Conservation (phyloP, 2,113 vertebrate species). For the Sphaerodactylus townsendi region DNA sequence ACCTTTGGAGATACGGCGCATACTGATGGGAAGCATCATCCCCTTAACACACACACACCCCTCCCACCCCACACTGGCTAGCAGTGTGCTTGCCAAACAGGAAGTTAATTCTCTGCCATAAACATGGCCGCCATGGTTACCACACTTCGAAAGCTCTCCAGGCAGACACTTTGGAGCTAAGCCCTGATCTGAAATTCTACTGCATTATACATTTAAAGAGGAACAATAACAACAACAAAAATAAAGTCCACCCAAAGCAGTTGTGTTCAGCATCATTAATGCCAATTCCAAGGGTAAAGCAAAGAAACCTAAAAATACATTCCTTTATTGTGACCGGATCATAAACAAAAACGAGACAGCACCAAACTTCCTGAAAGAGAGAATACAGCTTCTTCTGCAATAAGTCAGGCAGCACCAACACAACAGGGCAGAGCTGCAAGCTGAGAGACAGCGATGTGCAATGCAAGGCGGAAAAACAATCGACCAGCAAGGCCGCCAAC, state of each 20-base stretch:
- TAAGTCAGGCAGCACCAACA: neutral
- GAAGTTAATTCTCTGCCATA: neutral
- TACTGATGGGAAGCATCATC: neutral
- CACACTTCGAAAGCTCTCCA: neutral
- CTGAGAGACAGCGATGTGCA: neutral
- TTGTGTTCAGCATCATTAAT: accelerated
- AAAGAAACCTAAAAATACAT: conserved; percentile 25
- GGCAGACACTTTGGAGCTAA: conserved; percentile 10
- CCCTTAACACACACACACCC: neutral
- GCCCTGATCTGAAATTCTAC: conserved; percentile 38
- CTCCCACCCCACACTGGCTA: neutral
- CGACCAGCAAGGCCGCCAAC: neutral
- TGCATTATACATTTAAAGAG: conserved; percentile 35
- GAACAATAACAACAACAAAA: conserved; percentile 24
- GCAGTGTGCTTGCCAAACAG: neutral
- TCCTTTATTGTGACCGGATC: neutral
- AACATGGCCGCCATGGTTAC: neutral
- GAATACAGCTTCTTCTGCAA: neutral
- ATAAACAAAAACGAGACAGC: conserved; percentile 10
- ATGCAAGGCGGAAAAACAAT: accelerated
- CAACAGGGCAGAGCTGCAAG: neutral
- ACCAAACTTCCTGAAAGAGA: neutral
- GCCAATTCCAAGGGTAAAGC: conserved; percentile 9
- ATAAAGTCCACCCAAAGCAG: conserved; percentile 25
- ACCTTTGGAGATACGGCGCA: neutral